Evolutionary conservation across 2,888 invertebrate genomes (phyloP).

Genomic region (Troides aeacus): DNA sequence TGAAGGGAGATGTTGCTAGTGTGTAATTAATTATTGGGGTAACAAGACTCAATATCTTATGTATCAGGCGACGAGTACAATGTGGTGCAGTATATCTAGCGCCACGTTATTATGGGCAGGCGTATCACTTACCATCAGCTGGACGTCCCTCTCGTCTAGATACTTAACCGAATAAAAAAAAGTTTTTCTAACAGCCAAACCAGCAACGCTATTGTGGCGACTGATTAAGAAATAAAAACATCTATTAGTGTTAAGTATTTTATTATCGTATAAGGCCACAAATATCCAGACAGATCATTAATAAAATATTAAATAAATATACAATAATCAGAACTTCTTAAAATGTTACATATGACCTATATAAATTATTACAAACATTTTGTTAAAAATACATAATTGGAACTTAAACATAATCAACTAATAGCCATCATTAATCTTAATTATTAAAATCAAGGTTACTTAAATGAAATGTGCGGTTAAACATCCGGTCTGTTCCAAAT

Average conservation of each 20-base stretch:
- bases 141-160: too few species aligned
- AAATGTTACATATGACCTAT: slow-evolving; percentile 18
- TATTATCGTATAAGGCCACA: slow-evolving; percentile 29
- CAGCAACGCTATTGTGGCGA: neutral
- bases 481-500: slow-evolving; percentile 40
- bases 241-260: slow-evolving; percentile 19
- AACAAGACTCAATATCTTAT: too few species aligned
- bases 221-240: slow-evolving; percentile 4
- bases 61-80: too few species aligned
- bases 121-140: too few species aligned
- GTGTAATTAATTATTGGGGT: too few species aligned
- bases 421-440: slow-evolving; percentile 25
- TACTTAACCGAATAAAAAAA: too few species aligned
- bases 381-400: slow-evolving; percentile 18
- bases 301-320: slow-evolving; percentile 22
- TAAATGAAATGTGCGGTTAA: slow-evolving; percentile 31
- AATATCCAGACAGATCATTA: slow-evolving; percentile 23
- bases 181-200: too few species aligned
- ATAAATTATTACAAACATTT: slow-evolving; percentile 22
- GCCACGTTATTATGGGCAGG: too few species aligned
- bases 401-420: slow-evolving; percentile 17
- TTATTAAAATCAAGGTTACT: slow-evolving; percentile 28
- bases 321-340: slow-evolving; percentile 17
- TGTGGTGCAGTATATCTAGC: too few species aligned
- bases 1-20: too few species aligned